These are phyloP conservation scores for Paratilapia polleni DNA, from an alignment of 2,113 vertebrate species.

Conservation along the genomic window DNA sequence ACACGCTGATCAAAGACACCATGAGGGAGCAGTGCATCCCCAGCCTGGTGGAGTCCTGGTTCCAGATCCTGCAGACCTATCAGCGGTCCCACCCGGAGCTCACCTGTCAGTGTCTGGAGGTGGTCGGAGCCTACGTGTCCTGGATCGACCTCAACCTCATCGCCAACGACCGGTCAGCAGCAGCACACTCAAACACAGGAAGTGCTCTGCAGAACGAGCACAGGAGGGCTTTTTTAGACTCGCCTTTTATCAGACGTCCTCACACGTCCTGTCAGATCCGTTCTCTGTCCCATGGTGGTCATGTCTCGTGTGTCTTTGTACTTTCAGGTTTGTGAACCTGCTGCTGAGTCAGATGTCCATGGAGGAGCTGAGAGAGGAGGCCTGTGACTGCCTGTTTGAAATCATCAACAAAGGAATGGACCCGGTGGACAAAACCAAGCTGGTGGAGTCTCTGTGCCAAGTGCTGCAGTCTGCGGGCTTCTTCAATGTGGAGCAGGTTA, in stretches of 20 bases:
- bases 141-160: conserved; percentile 99
- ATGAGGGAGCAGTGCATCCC: conserved; percentile 98
- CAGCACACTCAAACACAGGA: no score
- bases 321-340: conserved; percentile 93
- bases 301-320: background rate
- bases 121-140: conserved; percentile 95
- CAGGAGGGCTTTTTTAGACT: no score
- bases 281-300: background rate
- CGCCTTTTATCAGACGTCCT: no score
- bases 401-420: conserved; percentile 99
- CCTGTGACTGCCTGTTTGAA: conserved; percentile 98
- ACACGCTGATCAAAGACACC: conserved; percentile 93
- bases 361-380: conserved; percentile 96
- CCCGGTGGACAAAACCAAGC: conserved; percentile 95
- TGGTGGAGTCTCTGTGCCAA: conserved; percentile 95
- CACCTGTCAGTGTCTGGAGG: conserved; percentile 99
- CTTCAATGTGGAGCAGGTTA: conserved; percentile 95
- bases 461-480: conserved; percentile 95
- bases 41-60: conserved; percentile 97
- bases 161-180: conserved; percentile 92
- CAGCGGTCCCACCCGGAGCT: conserved; percentile 94
- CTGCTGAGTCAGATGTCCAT: conserved; percentile 98
- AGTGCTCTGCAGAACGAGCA: background rate
- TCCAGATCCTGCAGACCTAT: conserved; percentile 96
- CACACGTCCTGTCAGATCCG: background rate